Evolutionary conservation across 2,797 vertebrate species (phyloP).

Genomic region (Phalanger gymnotis): DNA sequence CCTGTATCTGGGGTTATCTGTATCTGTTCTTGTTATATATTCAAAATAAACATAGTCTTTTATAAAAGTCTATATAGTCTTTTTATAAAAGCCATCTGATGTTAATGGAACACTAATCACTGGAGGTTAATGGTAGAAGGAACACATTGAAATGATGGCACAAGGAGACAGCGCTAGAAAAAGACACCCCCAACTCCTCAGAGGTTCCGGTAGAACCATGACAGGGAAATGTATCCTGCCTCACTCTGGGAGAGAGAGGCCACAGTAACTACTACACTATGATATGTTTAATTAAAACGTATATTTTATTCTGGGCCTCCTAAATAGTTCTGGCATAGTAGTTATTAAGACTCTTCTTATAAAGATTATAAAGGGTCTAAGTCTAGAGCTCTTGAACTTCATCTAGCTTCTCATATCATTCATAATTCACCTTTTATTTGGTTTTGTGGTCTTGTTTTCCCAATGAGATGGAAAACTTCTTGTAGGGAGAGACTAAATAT

Average conservation of each 20-base stretch:
- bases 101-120: background rate
- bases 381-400: conserved; percentile 56
- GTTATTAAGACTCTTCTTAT: conserved; percentile 49
- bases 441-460: background rate
- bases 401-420: conserved; percentile 43
- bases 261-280: conserved; percentile 47
- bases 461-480: conserved; percentile 37
- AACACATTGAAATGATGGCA: background rate
- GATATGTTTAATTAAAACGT: conserved; percentile 82
- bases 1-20: too few species aligned
- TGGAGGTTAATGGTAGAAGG: background rate
- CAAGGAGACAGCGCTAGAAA: background rate
- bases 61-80: too few species aligned
- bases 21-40: too few species aligned
- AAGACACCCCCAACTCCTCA: background rate
- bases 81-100: background rate
- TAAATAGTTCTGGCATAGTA: conserved; percentile 74
- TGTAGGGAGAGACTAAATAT: conserved; percentile 20
- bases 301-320: conserved; percentile 79
- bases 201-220: background rate
- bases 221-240: background rate
- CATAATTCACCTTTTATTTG: conserved; percentile 18
- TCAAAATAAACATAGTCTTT: background rate
- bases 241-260: background rate
- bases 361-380: conserved; percentile 42